These are phyloP conservation scores for Lathronympha strigana DNA, from an alignment of 2,888 invertebrate genomes.

Conservation along the genomic window DNA sequence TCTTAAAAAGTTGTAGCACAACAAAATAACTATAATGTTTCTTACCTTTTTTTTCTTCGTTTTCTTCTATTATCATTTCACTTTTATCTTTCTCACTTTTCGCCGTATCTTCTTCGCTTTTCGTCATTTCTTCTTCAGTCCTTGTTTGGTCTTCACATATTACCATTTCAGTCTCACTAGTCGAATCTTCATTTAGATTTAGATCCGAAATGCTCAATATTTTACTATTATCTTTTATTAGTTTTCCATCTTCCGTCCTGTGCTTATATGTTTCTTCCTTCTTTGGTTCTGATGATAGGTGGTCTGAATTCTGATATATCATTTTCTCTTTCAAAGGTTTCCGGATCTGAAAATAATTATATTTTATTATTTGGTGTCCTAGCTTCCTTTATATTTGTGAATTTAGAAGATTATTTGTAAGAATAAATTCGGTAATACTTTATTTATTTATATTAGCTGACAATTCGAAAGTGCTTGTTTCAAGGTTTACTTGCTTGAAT, in stretches of 20 bases:
- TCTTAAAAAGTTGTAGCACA: no score
- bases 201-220: constrained; percentile 48
- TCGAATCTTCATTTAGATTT: constrained; percentile 44
- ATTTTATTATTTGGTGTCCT: not conserved
- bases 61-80: no score
- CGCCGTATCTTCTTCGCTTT: constrained; percentile 45
- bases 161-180: constrained; percentile 45
- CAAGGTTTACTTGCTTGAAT: no score
- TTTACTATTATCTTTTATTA: constrained; percentile 48
- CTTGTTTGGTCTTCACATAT: constrained; percentile 45
- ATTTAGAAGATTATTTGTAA: no score
- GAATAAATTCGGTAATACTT: no score
- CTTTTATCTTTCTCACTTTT: constrained; percentile 9
- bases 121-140: constrained; percentile 23
- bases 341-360: constrained; percentile 59
- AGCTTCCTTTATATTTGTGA: no score
- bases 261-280: constrained; percentile 43
- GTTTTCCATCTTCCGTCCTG: constrained; percentile 46
- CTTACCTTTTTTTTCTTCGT: not conserved
- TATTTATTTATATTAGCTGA: no score
- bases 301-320: constrained; percentile 45
- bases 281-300: constrained; percentile 42
- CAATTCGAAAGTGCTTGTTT: no score
- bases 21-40: no score
- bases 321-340: constrained; percentile 65